A percentile compares a stretch with the other conserved stretches of the same genome.
Conservation (phyloP, 2,113 vertebrate species). For the Oxyura jamaicensis region DNA sequence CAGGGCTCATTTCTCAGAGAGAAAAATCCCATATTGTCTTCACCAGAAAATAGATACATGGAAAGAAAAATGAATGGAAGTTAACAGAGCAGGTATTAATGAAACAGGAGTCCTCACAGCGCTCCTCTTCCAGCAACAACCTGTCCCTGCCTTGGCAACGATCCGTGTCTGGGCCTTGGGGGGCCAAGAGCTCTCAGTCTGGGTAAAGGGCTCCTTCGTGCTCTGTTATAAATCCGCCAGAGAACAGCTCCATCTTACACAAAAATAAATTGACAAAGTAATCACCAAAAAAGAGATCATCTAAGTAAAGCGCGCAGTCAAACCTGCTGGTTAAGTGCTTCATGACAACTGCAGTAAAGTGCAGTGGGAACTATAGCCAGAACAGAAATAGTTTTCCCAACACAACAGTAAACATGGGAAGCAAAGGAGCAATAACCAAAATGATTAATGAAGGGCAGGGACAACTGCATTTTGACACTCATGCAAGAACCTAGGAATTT, state of each 20-base stretch:
- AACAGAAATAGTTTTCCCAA: background rate
- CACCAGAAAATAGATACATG: background rate
- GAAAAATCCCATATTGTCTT: background rate
- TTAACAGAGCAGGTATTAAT: background rate
- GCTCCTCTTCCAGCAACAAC: background rate
- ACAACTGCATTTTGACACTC: background rate
- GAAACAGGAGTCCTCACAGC: background rate
- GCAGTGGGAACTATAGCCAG: background rate
- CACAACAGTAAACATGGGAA: background rate
- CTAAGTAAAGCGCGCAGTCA: background rate
- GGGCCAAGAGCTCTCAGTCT: background rate
- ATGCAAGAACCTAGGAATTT: background rate
- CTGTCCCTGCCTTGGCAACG: background rate
- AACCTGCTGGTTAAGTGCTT: background rate
- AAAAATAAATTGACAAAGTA: background rate
- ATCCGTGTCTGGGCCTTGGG: accelerated
- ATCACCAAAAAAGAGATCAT: background rate
- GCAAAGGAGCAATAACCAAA: background rate
- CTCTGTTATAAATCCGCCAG: background rate
- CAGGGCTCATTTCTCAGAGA: background rate
- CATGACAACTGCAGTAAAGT: background rate
- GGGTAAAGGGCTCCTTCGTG: background rate
- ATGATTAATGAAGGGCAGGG: background rate
- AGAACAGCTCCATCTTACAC: background rate
- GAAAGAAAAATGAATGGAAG: background rate